Base-by-base conservation (phyloP, 1,140 invertebrate species). In the Elymnias hypermnestra region DNA sequence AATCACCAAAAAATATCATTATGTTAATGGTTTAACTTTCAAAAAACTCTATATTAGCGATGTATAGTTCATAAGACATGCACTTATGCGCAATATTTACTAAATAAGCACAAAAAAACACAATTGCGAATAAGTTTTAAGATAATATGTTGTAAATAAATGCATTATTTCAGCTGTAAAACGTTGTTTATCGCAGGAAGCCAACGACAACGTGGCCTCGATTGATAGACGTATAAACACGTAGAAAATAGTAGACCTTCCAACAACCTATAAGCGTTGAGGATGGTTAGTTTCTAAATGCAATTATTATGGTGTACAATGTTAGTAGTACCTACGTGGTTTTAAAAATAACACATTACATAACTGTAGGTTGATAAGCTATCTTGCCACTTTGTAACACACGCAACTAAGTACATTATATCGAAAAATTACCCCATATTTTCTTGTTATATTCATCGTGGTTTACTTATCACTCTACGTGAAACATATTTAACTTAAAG, bases 271-370 rank as follows among this genome's bases (percentile, higher is more conserved):
- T 43, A 47, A 42, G 31, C 51, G 49, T 72, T 72, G 63, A 57
- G 63, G 56, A 59, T 61, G 68, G 68, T 72, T 57, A 72, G 65
- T 72, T 43, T 57, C 19, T 19, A 43, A 19, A 31, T 33, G 17
- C 28, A 33, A 55, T 36, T 47, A 22, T 29, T 29, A 29, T 10
- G 3, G 26, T 43, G 10, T 19, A 18, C 33, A 41, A 48, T 23
- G 52, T 48, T 44, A 23, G 40, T 41, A 42, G 10, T 29, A 4
- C 26, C 9, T 29, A 29, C 26, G 17, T 26, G 6, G 36, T 39
- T 31, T 28, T 29, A 40, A 39, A 46, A 46, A 46, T 46, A 38
- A 28, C 21, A 33, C 29, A 13, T 43, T 43, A 43, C 13, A 43
- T 23, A 43, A 33, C 10, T 43, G 1, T 29, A 12, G 8, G 29